Conservation (phyloP, 2,113 vertebrate species). For the Tichodroma muraria region DNA sequence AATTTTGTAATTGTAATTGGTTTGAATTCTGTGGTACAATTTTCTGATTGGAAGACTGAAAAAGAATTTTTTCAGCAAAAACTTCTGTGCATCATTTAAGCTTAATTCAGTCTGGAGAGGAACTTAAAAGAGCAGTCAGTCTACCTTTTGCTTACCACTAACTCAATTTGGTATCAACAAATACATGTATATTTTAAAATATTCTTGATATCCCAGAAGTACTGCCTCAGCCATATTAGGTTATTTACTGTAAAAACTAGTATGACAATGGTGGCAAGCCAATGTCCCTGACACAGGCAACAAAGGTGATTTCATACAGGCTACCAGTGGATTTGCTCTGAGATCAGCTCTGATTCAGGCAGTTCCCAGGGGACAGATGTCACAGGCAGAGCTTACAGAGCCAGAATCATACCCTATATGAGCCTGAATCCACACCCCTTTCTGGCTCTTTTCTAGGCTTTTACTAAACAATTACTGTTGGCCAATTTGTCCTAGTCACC, state of each 20-base stretch:
- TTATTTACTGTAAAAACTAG: background rate
- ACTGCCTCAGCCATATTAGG: background rate
- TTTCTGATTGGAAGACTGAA: background rate
- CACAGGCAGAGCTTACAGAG: background rate
- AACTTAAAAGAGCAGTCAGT: background rate
- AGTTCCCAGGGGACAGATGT: background rate
- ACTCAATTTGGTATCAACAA: background rate
- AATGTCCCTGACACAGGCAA: background rate
- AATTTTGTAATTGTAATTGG: background rate
- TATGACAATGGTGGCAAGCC: background rate
- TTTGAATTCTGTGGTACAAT: background rate
- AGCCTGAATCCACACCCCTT: background rate
- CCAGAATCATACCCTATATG: background rate
- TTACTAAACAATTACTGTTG: background rate
- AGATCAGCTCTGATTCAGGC: background rate
- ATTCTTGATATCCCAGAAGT: background rate
- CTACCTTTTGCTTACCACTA: background rate
- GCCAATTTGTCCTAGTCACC: background rate
- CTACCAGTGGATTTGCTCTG: background rate
- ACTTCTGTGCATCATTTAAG: background rate
- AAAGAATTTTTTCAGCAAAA: background rate
- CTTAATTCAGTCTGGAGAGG: background rate
- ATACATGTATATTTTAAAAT: background rate
- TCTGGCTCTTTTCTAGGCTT: background rate
- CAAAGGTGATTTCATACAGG: background rate